Evolutionary conservation across 2,888 invertebrate species (phyloP), one percentile per base, ranked within the genome.

Genomic region (Microplitis manilae): DNA sequence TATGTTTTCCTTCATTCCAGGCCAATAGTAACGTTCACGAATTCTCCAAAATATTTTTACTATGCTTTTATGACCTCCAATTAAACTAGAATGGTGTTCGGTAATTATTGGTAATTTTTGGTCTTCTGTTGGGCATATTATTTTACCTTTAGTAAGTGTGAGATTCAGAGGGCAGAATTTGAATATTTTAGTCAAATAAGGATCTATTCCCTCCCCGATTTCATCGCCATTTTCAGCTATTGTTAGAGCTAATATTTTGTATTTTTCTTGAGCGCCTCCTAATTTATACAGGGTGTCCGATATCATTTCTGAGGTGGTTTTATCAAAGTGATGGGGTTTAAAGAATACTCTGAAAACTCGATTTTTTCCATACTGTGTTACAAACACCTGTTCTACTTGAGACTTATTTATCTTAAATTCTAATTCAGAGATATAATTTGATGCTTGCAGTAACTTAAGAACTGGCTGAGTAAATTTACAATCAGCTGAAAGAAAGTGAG

Each of bases 21-120:
- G 77, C 83, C 84, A 83, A 30, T 76, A 78, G 39, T 30, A 77
- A 82, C 1, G 17, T 64, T 79, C 68, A 0, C 79, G 30, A 15
- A 84, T 77, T 39, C 79, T 60, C 5, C 74, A 59, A 13, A 73
- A 79, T 0, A 83, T 84, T 50, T 81, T 80, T 6, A 77, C 75
- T 0, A 81, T 72, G 1, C 84, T 83, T 61, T 79, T 81, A 61
- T 85, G 84, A 1, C 83, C 81, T 5, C 80, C 79, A 7, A 79
- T 61, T 6, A 76, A 38, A 7, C 78, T 77, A 5, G 71, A 60
- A 60, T 84, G 83, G 8, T 61, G 60, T 73, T 81, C 79, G 8
- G 39, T 17, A 1, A 81, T 75, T 6, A 80, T 80, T n/a, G 64
- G 73, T 2, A 6, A 1, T 38, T 71, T 61, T 30, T 64, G 9